Conservation (phyloP, 2,888 invertebrate genomes). For the Halictus quadricinctus region DNA sequence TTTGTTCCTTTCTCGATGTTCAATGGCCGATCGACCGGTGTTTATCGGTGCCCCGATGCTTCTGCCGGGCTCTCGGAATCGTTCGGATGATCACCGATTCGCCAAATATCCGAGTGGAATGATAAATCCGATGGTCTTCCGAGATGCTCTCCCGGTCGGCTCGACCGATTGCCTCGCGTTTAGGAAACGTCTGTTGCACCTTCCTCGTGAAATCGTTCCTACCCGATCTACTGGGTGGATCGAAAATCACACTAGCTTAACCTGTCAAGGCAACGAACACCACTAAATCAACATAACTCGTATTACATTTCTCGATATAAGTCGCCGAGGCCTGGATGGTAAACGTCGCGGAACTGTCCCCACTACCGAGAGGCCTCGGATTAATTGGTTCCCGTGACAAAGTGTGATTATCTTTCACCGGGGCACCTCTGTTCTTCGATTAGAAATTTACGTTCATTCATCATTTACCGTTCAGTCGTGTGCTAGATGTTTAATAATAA, state of each 20-base stretch:
- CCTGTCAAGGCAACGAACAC: too few species aligned
- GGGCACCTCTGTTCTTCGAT: too few species aligned
- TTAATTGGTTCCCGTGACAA: too few species aligned
- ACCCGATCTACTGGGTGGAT: neutral
- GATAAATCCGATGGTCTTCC: constrained; percentile 26
- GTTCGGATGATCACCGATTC: constrained; percentile 17
- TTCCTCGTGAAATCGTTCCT: neutral
- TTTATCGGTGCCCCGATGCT: constrained; percentile 5
- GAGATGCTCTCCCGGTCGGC: constrained; percentile 5
- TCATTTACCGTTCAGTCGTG: too few species aligned
- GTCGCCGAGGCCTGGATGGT: too few species aligned
- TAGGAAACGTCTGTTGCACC: constrained; percentile 19
- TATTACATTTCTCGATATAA: too few species aligned
- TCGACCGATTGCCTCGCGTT: constrained; percentile 4
- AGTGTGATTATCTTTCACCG: too few species aligned
- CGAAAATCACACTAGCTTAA: neutral
- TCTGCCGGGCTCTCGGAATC: constrained; percentile 7
- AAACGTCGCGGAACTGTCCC: too few species aligned
- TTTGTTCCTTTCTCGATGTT: constrained; percentile 8
- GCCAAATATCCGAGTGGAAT: constrained; percentile 16
- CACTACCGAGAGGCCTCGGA: too few species aligned
- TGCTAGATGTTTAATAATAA: too few species aligned
- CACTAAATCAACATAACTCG: too few species aligned
- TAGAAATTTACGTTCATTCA: too few species aligned
- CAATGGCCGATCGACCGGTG: constrained; percentile 1